Percentiles rank a stretch among this genome's conserved stretches.
phyloP scores from a whole-genome alignment of 2,113 vertebrate genomes.

The Addax nasomaculatus region DNA sequence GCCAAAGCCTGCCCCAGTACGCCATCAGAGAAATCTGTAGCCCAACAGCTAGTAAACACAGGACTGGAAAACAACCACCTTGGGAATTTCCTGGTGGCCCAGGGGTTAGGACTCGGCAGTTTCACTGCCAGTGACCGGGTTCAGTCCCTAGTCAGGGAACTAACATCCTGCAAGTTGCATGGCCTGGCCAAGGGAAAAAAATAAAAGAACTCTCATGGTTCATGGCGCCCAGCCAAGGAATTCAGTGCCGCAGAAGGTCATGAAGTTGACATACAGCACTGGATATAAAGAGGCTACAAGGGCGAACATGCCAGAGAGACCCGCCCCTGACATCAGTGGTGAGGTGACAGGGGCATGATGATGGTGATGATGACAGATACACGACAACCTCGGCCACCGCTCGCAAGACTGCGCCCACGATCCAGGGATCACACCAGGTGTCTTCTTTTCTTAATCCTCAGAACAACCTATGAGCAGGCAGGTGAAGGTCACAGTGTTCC shows the following conservation, averaged over 20 bases:
- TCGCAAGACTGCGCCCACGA: rapidly evolving
- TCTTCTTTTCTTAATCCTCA: background rate
- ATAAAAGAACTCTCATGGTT: background rate
- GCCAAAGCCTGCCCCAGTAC: rapidly evolving
- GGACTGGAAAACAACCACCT: background rate
- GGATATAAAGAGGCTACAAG: background rate
- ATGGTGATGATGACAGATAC: rapidly evolving
- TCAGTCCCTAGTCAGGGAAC: background rate
- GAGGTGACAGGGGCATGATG: rapidly evolving
- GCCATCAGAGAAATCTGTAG: background rate
- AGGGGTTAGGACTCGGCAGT: background rate
- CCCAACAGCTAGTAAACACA: background rate
- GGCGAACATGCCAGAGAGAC: background rate
- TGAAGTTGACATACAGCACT: rapidly evolving
- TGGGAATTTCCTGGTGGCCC: background rate
- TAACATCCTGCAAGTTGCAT: background rate
- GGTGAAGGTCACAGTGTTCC: background rate
- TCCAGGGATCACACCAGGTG: rapidly evolving
- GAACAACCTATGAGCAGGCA: background rate
- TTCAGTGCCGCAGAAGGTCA: background rate
- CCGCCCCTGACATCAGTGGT: rapidly evolving
- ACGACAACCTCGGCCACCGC: rapidly evolving
- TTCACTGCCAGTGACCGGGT: background rate
- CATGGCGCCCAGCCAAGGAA: background rate
- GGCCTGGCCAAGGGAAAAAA: background rate